phyloP scores from a whole-genome alignment of 2,888 invertebrate species.

The Xanthostigma xanthostigma region DNA sequence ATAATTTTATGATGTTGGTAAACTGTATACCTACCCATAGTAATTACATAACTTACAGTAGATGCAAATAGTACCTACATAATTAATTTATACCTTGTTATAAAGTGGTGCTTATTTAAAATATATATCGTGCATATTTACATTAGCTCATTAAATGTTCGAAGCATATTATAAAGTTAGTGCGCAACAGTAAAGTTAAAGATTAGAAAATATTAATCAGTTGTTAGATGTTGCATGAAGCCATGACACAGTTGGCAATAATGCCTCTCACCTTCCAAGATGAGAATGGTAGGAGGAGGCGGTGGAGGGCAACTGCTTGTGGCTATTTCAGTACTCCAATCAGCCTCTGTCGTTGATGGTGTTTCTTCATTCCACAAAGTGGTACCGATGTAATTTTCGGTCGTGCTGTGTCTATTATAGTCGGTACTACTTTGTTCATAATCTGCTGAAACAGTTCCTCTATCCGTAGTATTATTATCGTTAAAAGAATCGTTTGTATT shows the following conservation, averaged over 20 bases:
- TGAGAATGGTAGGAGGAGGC: constrained; percentile 59
- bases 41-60: too few relatives aligned
- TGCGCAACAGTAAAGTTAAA: too few relatives aligned
- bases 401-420: too few relatives aligned
- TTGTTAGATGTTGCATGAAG: constrained; percentile 14
- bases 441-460: background rate
- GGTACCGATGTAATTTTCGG: constrained; percentile 6
- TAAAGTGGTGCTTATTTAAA: too few relatives aligned
- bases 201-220: too few relatives aligned
- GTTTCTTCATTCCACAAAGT: constrained; percentile 14
- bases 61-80: too few relatives aligned
- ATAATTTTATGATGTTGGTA: too few relatives aligned
- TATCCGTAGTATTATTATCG: constrained; percentile 26
- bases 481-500: constrained; percentile 29
- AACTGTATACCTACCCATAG: too few relatives aligned
- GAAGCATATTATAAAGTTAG: constrained; percentile 6
- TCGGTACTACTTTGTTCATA: too few relatives aligned
- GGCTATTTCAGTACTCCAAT: constrained; percentile 14
- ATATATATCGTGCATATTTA: background rate
- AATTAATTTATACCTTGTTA: too few relatives aligned
- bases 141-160: constrained; percentile 9
- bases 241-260: background rate
- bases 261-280: constrained; percentile 58
- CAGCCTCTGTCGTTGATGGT: constrained; percentile 16
- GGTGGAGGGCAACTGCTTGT: constrained; percentile 27